Conservation (phyloP, 2,888 invertebrate genomes). For the Eilema caniola region DNA sequence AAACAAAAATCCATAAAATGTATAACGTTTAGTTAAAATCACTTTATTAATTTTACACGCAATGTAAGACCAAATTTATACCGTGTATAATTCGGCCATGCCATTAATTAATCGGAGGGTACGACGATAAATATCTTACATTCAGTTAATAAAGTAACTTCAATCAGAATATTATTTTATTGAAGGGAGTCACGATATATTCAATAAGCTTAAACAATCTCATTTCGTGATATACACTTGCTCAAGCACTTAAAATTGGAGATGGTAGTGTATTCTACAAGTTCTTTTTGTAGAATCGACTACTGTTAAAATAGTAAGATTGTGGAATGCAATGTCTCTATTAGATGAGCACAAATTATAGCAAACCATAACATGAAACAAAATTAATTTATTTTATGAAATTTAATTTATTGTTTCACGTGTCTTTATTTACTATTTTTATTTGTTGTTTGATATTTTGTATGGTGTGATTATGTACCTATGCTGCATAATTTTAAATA, state of each 20-base stretch:
- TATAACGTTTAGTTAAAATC: slow-evolving; percentile 29
- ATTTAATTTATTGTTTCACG: too few relatives aligned
- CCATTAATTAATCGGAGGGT: slow-evolving; percentile 43
- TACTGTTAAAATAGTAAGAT: neutral
- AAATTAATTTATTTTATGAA: too few relatives aligned
- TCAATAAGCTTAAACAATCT: slow-evolving; percentile 19
- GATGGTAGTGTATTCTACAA: neutral
- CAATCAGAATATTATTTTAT: slow-evolving; percentile 53
- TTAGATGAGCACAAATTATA: neutral
- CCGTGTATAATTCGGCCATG: slow-evolving; percentile 48
- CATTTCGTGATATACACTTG: neutral
- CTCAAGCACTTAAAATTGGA: neutral
- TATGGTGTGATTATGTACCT: too few relatives aligned
- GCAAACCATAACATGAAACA: neutral
- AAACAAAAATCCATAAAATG: slow-evolving; percentile 23
- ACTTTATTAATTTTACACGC: slow-evolving; percentile 44
- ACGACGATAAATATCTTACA: slow-evolving; percentile 43
- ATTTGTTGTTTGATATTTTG: too few relatives aligned
- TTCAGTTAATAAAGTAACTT: slow-evolving; percentile 49
- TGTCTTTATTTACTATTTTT: too few relatives aligned
- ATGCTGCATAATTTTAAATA: too few relatives aligned
- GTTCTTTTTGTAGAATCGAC: neutral
- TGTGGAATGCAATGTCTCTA: neutral
- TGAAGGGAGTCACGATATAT: slow-evolving; percentile 48
- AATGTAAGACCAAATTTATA: slow-evolving; percentile 38